Percentiles rank a stretch among this genome's conserved stretches.
Evolutionary conservation across 2,888 invertebrate species (phyloP).

Genomic region (Andrena fulva): DNA sequence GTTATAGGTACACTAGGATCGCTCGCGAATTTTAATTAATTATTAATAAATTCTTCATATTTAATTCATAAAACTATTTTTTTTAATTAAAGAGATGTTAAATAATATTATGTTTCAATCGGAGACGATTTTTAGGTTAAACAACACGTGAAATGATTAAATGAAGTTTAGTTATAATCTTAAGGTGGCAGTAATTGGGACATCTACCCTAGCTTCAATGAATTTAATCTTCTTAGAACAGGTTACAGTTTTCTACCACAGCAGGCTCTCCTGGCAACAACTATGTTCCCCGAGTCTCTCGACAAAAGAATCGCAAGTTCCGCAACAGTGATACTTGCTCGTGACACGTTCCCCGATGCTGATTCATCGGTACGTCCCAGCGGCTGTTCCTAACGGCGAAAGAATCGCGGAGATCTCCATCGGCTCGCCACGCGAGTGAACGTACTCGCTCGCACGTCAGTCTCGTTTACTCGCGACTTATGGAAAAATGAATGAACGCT

Average conservation of each 20-base stretch:
- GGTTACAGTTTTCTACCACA: background rate
- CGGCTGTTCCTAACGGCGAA: background rate
- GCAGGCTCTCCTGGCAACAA: background rate
- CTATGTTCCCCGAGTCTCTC: background rate
- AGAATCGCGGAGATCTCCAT: constrained; percentile 1
- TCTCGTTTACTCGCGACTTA: background rate
- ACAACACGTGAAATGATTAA: no score
- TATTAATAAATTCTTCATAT: no score
- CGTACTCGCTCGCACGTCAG: background rate
- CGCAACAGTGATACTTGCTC: background rate
- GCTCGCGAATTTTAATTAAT: no score
- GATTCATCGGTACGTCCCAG: constrained; percentile 20
- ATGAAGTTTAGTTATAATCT: no score
- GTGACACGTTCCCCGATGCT: constrained; percentile 7
- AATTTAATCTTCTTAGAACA: background rate
- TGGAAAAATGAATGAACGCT: constrained; percentile 41
- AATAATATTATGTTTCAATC: no score
- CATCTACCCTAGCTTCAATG: no score
- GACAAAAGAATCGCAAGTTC: constrained; percentile 20
- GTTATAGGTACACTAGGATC: no score
- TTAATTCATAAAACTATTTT: no score
- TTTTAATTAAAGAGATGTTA: no score
- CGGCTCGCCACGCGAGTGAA: background rate
- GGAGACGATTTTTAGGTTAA: no score
- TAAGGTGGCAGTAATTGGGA: no score